Percentiles rank a stretch among this genome's conserved stretches.
These are phyloP conservation scores for Chrysolina americana DNA, from an alignment of 2,888 invertebrate species.

Conservation along the genomic window DNA sequence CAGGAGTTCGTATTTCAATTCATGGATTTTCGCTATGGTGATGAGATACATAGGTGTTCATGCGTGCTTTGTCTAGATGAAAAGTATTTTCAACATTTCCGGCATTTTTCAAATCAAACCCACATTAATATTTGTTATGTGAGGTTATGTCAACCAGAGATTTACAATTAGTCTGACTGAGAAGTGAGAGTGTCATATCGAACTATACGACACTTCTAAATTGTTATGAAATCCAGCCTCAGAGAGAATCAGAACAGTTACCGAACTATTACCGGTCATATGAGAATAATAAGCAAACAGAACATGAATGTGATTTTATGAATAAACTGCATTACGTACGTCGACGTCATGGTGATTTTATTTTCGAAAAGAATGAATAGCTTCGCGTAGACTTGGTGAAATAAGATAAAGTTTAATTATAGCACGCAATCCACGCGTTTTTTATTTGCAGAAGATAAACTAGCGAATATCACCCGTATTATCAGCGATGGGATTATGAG, in stretches of 20 bases:
- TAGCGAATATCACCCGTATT: not conserved
- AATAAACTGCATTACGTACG: constrained; percentile 1
- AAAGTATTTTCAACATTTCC: too few species aligned
- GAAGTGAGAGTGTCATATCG: too few species aligned
- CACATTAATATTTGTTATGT: too few species aligned
- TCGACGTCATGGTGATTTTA: not conserved
- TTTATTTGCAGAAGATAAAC: not conserved
- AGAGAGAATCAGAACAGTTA: not conserved
- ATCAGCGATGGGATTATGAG: constrained; percentile 12
- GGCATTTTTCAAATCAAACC: too few species aligned
- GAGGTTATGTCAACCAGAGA: too few species aligned
- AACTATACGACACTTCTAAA: too few species aligned
- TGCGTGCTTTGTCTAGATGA: too few species aligned
- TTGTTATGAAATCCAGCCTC: too few species aligned
- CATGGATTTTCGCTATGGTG: too few species aligned
- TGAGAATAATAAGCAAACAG: constrained; percentile 13
- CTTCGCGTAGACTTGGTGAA: constrained; percentile 1
- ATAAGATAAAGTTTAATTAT: constrained; percentile 10
- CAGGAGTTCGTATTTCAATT: too few species aligned
- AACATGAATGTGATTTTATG: constrained; percentile 10
- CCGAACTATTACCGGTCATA: not conserved
- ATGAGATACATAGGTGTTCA: too few species aligned
- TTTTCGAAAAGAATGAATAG: constrained; percentile 19
- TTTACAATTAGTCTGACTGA: too few species aligned
- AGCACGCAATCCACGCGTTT: not conserved